Conservation (phyloP, 2,888 invertebrate genomes). For the Caenorhabditis macrosperma region DNA sequence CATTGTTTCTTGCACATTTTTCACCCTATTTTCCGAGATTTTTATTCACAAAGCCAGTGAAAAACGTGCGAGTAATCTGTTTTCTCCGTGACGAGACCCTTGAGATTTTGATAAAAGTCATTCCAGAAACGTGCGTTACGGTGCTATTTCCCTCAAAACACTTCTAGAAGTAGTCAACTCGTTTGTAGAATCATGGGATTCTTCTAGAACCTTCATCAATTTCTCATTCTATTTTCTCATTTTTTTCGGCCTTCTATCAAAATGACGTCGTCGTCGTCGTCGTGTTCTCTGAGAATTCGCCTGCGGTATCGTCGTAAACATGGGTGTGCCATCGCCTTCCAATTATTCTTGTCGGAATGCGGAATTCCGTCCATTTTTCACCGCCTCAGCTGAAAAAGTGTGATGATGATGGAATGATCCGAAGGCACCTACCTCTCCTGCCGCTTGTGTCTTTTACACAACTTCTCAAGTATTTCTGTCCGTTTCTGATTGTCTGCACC, state of each 20-base stretch:
- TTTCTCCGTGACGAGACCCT: too few species aligned
- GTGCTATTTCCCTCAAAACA: too few species aligned
- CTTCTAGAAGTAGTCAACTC: too few species aligned
- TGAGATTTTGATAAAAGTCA: too few species aligned
- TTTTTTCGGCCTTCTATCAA: neutral
- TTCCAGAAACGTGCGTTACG: too few species aligned
- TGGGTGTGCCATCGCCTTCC: constrained; percentile 24
- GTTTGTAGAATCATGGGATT: too few species aligned
- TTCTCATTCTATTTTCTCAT: neutral
- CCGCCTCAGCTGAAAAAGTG: neutral
- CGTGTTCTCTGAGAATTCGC: neutral
- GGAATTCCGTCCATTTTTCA: neutral
- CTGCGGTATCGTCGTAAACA: constrained; percentile 24
- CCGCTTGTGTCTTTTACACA: too few species aligned
- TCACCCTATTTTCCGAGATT: too few species aligned
- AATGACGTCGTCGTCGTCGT: constrained; percentile 10
- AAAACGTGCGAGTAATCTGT: too few species aligned
- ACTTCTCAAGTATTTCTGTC: neutral
- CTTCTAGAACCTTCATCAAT: constrained; percentile 10
- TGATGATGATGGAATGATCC: constrained; percentile 13
- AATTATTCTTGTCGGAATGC: neutral
- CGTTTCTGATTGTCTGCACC: constrained; percentile 5
- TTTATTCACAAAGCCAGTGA: too few species aligned
- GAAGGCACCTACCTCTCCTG: neutral
- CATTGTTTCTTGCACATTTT: too few species aligned